Base-by-base conservation (phyloP, 2,113 vertebrate species). In the Cathartes aura region DNA sequence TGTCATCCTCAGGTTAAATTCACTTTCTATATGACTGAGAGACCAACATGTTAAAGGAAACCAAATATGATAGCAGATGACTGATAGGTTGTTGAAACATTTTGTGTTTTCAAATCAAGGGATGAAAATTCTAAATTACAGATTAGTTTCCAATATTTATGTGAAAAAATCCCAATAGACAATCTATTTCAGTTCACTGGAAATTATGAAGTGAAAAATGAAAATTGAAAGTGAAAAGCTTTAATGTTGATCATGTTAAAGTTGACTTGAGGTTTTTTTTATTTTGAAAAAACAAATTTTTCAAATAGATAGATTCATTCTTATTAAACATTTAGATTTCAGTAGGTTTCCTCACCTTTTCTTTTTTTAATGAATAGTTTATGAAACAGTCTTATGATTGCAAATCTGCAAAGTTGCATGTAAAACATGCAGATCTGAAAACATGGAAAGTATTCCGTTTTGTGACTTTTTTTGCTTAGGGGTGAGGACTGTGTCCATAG, bases 401-500 rank as follows among this genome's bases (percentile, higher is more conserved):
- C 5, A 86, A 32, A 50, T 82, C 36, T 70, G 3, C 4, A 68
- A 70, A 73, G 45, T 7, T 58, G 4, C 8, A 9, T 13, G 15
- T 12, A 55, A 67, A 86, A 29, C 12, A 21, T 24, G 4, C 5
- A 47, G 23, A 10, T 24, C 3, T 34, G 4, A 42, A 79, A 84
- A 10, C 15, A 26, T 0, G 0, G 17, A 17, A 83, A n/a, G 1
- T 3, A 14, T 15, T 72, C 19, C 1, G 2, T 4, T 48, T 52
- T 60, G 17, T 62, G 45, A 2, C 14, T 38, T n/a, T 4, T 72
- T 67, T 29, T 36, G 5, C 8, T 53, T 70, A 26, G 4, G 5
- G 5, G 4, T 32, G 19, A 52, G 8, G 13, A 36, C 15, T 60
- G 10, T 36, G 15, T 21, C 20, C 15, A 5, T 18, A 42, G 8